Evolutionary conservation across 2,797 vertebrate genomes (phyloP).

Genomic region (Gephyroberyx darwinii): DNA sequence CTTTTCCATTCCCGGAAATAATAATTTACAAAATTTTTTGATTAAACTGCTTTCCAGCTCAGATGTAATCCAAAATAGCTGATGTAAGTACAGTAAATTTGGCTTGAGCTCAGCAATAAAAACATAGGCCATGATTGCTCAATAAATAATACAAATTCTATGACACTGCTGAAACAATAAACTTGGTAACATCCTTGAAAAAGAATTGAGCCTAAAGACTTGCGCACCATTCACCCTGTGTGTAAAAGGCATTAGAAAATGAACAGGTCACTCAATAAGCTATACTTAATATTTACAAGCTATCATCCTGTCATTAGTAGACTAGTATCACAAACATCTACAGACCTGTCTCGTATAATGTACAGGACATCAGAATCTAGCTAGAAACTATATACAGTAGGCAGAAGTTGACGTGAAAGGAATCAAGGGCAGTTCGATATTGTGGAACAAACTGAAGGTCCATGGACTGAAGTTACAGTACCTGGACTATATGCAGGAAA

Average conservation of each 20-base stretch:
- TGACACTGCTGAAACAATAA: constrained; percentile 1
- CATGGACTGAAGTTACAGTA: background rate
- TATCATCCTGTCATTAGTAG: constrained; percentile 5
- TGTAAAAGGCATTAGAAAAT: constrained; percentile 60
- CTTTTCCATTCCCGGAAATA: too few relatives aligned
- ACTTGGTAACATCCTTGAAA: background rate
- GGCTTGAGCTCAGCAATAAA: constrained; percentile 11
- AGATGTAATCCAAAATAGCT: constrained; percentile 2
- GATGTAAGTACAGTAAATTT: background rate
- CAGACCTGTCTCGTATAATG: constrained; percentile 12
- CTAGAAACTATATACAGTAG: constrained; percentile 41
- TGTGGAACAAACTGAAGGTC: background rate
- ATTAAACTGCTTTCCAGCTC: constrained; percentile 1
- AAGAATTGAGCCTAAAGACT: background rate
- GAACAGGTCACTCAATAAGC: constrained; percentile 24
- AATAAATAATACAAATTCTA: constrained; percentile 55
- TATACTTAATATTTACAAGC: constrained; percentile 46
- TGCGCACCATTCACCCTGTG: constrained; percentile 11
- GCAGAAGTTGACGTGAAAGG: constrained; percentile 1
- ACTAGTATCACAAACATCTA: constrained; percentile 47
- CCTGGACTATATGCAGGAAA: background rate
- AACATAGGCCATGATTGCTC: background rate
- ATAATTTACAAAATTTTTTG: background rate
- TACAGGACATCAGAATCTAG: constrained; percentile 11
- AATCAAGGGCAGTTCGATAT: constrained; percentile 14